Evolutionary conservation across 2,113 vertebrate species (phyloP), one percentile per base, ranked within the genome.

Genomic region (Microtus oregoni): DNA sequence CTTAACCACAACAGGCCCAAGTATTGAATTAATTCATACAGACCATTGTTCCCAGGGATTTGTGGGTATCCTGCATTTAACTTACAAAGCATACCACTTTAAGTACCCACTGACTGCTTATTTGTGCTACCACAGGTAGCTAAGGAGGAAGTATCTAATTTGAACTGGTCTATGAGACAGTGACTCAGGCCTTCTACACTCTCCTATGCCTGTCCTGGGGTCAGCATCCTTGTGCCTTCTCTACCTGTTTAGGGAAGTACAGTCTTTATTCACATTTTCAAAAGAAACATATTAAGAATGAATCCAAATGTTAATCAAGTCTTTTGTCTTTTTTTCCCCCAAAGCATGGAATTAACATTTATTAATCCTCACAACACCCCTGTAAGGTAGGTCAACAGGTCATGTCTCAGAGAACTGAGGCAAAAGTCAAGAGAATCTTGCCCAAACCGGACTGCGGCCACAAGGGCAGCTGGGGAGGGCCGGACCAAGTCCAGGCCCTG

Each of bases 311-410:
- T 79, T 35, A 78, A 79, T 79, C 47, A 35, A 11, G 30, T 44
- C 28, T 35, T 35, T 52, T 19, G 32, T 5, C 14, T 55, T 55
- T 55, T 55, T 55, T 96, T 86, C 47, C 47, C 96, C 88, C 86
- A 97, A 93, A 97, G 96, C 92, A 85, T 28, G 89, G 94, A 93
- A 96, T 91, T 93, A 88, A 95, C 85, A 72, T 98, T 97, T 97
- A 95, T 97, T 97, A 90, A 89, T 81, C 96, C 96, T 97, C 97
- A 97, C 97, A 97, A 96, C 97, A 98, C 52, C 97, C 94, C 97
- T 97, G 97, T 96, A 97, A 98, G 97, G 97, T 97, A 97, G 96
- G 97, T 95, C 85, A 38, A 2, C 52, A 41, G 70, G 70, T 97
- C 91, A 79, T 77, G 90, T 17, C 15, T 17, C 86, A 79, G 96